phyloP scores from a whole-genome alignment of 2,797 vertebrate species.

The Eulemur rubriventer region DNA sequence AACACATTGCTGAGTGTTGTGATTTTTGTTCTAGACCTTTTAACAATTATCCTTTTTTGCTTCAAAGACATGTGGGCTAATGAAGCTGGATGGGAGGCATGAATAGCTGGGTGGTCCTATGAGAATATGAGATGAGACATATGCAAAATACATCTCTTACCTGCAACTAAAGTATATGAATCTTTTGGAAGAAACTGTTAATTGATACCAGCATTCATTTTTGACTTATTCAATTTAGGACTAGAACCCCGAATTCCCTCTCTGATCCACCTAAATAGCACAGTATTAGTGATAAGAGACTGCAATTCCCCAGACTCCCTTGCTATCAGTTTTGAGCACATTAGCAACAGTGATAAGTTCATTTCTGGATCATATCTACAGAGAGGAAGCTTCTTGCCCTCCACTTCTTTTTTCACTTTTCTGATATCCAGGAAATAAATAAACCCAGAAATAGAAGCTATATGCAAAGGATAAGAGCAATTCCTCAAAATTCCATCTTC shows the following conservation, averaged over 20 bases:
- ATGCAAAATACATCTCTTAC: not conserved
- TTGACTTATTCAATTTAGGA: not conserved
- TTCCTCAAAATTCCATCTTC: not conserved
- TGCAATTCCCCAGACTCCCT: not conserved
- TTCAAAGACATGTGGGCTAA: not conserved
- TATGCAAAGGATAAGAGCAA: not conserved
- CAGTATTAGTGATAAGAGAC: not conserved
- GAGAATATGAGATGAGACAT: not conserved
- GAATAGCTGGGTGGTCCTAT: not conserved
- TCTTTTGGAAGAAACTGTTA: not conserved
- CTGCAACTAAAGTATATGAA: not conserved
- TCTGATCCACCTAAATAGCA: not conserved
- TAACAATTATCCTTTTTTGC: not conserved
- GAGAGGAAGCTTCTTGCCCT: not conserved
- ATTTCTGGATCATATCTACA: not conserved
- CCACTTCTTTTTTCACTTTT: not conserved
- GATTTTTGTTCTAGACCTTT: not conserved
- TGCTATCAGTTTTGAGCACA: not conserved
- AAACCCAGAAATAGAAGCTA: not conserved
- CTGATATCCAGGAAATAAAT: not conserved
- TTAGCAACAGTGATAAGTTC: not conserved
- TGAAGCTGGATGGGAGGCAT: not conserved
- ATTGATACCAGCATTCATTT: not conserved
- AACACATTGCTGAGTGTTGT: not conserved
- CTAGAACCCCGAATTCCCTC: not conserved